A percentile compares a stretch with the other conserved stretches of the same genome.
These are phyloP conservation scores for Habroteleia sp. DNA, from an alignment of 2,888 invertebrate genomes.

Conservation along the genomic window DNA sequence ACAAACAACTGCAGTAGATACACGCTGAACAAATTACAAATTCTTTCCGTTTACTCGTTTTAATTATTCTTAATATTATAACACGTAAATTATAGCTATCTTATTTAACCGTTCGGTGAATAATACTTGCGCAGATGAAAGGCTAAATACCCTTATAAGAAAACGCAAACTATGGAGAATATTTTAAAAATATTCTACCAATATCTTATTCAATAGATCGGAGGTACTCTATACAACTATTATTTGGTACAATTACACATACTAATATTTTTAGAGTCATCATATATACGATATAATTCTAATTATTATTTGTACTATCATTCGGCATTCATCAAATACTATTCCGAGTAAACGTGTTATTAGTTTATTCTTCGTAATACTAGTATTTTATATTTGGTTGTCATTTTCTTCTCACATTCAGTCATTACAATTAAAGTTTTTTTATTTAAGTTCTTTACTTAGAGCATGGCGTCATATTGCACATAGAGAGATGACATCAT, in stretches of 20 bases:
- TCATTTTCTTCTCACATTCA: constrained; percentile 24
- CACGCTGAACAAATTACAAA: too few relatives aligned
- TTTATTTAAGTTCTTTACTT: constrained; percentile 4
- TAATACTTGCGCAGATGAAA: too few relatives aligned
- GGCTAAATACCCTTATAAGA: constrained; percentile 7
- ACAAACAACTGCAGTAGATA: too few relatives aligned
- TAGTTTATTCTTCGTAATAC: constrained; percentile 9
- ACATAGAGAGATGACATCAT: constrained; percentile 11
- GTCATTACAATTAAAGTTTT: constrained; percentile 8
- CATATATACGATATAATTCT: constrained; percentile 1
- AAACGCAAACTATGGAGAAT: neutral
- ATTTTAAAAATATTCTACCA: neutral
- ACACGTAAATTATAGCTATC: too few relatives aligned
- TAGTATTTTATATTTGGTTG: constrained; percentile 33
- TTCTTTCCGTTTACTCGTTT: too few relatives aligned
- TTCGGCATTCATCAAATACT: constrained; percentile 30
- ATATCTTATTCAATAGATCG: constrained; percentile 1
- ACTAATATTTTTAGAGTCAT: neutral
- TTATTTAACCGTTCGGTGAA: too few relatives aligned
- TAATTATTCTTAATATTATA: too few relatives aligned
- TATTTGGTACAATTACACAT: constrained; percentile 21
- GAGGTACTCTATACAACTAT: constrained; percentile 1
- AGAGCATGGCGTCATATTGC: constrained; percentile 13
- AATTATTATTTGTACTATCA: constrained; percentile 40
- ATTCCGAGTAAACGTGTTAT: neutral